phyloP scores from a whole-genome alignment of 2,888 invertebrate species.

The Platynereis dumerilii region DNA sequence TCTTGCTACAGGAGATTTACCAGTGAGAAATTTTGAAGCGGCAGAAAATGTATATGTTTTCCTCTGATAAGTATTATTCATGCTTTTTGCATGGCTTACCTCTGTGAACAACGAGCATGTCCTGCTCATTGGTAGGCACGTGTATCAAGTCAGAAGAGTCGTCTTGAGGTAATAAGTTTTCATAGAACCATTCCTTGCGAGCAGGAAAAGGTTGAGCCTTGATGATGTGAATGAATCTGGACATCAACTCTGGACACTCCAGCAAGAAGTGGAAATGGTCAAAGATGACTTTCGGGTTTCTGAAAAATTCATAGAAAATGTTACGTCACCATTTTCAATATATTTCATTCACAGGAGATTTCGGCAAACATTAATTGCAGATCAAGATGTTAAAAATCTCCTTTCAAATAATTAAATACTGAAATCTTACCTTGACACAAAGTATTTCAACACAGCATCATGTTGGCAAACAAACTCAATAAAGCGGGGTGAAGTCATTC shows the following conservation, averaged over 20 bases:
- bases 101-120: constrained; percentile 46
- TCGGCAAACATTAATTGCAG: too few species aligned
- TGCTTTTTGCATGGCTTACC: too few species aligned
- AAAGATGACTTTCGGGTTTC: constrained; percentile 57
- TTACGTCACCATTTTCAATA: background rate
- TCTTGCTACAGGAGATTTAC: too few species aligned
- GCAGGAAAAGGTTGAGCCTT: constrained; percentile 52
- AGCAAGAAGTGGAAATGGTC: constrained; percentile 59
- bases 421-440: constrained; percentile 47
- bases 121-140: constrained; percentile 40
- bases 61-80: too few species aligned
- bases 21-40: too few species aligned
- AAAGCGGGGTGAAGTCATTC: constrained; percentile 49
- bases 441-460: constrained; percentile 46
- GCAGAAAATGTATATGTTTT: too few species aligned
- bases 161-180: constrained; percentile 44
- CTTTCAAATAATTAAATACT: too few species aligned
- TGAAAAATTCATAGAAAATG: constrained; percentile 37
- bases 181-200: constrained; percentile 57
- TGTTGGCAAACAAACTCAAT: constrained; percentile 54
- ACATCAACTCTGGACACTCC: constrained; percentile 56
- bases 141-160: constrained; percentile 39
- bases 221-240: constrained; percentile 53
- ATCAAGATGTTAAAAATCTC: too few species aligned
- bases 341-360: background rate